Conservation (phyloP, 2,888 invertebrate species). For the Eumacrocentrus americanus region DNA sequence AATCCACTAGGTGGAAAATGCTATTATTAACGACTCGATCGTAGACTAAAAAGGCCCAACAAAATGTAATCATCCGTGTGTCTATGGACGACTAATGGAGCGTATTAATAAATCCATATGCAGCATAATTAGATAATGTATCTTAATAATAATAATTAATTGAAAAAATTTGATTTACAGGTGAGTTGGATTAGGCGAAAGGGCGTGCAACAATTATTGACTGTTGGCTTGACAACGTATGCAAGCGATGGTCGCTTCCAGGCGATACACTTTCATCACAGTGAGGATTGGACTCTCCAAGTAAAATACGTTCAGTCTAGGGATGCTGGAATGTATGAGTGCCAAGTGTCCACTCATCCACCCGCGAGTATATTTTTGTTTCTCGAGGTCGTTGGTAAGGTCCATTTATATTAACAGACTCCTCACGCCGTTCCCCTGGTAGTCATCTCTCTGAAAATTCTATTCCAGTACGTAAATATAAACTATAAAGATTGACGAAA, state of each 20-base stretch:
- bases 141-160: too few species aligned
- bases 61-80: too few species aligned
- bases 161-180: conserved; percentile 60
- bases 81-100: not conserved
- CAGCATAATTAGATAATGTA: too few species aligned
- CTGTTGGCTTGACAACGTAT: conserved; percentile 86
- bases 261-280: conserved; percentile 84
- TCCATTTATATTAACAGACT: conserved; percentile 47
- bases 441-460: not conserved
- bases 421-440: not conserved
- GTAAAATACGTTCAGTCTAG: conserved; percentile 86
- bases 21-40: conserved; percentile 6
- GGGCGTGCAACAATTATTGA: conserved; percentile 77
- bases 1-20: conserved; percentile 10
- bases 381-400: conserved; percentile 88
- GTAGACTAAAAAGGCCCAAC: not conserved
- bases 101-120: not conserved
- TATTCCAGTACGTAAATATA: not conserved
- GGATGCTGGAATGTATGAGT: conserved; percentile 87
- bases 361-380: conserved; percentile 87
- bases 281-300: conserved; percentile 92
- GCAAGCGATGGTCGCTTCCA: conserved; percentile 89
- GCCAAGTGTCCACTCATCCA: conserved; percentile 90
- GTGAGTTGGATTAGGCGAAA: conserved; percentile 86
- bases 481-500: too few species aligned